Percentiles rank a stretch among this genome's conserved stretches.
Evolutionary conservation across 2,888 invertebrate species (phyloP).

Genomic region (Heliconius ethilla): DNA sequence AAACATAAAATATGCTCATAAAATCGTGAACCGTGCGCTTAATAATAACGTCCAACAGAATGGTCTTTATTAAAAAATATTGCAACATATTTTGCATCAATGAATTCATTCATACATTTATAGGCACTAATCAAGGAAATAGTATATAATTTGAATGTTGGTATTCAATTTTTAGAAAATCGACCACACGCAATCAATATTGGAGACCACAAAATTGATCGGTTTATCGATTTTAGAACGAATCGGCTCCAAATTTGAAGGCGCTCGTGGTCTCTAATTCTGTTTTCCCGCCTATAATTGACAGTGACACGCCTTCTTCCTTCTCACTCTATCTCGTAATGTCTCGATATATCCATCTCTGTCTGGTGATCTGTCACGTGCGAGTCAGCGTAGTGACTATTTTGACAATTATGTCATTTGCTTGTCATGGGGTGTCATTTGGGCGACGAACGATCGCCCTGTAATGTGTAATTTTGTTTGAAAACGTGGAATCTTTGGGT

Average conservation of each 20-base stretch:
- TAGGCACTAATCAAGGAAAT: constrained; percentile 70
- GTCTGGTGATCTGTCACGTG: constrained; percentile 73
- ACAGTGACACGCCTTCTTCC: constrained; percentile 72
- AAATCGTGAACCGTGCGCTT: constrained; percentile 64
- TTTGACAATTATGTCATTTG: constrained; percentile 83
- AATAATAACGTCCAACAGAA: constrained; percentile 63
- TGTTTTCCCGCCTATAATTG: constrained; percentile 81
- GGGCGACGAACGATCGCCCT: constrained; percentile 78
- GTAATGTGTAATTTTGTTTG: constrained; percentile 80
- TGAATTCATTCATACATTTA: constrained; percentile 68
- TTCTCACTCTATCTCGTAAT: constrained; percentile 53
- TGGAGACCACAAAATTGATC: constrained; percentile 71
- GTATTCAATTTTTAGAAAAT: constrained; percentile 78
- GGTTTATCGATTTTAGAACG: constrained; percentile 80
- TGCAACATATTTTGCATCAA: constrained; percentile 64
- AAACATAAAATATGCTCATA: constrained; percentile 72
- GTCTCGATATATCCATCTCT: constrained; percentile 54
- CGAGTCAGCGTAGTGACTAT: constrained; percentile 78
- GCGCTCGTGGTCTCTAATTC: constrained; percentile 78
- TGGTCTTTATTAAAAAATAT: constrained; percentile 71
- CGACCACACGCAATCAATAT: constrained; percentile 78
- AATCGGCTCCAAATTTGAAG: constrained; percentile 80
- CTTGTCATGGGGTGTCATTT: constrained; percentile 79
- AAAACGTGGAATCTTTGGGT: constrained; percentile 74
- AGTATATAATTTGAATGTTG: constrained; percentile 71